Conservation (phyloP, 2,113 vertebrate genomes). For the Morone saxatilis region DNA sequence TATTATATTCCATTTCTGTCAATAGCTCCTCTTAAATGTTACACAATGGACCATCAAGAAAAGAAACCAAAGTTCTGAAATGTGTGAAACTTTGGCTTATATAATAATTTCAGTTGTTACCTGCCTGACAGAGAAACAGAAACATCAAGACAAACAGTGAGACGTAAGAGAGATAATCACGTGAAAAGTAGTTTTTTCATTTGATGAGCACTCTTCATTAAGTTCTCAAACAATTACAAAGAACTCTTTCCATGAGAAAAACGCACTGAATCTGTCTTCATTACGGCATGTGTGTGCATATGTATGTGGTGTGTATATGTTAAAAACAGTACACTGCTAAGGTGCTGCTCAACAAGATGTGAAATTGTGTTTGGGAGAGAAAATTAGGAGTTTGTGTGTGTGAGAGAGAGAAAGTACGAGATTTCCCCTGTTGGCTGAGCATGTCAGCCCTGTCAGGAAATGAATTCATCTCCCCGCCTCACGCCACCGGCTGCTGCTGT, state of each 20-base stretch:
- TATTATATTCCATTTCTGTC: no score
- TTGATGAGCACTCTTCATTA: neutral
- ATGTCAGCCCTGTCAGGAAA: conserved; percentile 55
- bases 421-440: conserved; percentile 44
- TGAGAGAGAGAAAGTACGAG: neutral
- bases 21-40: no score
- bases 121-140: neutral
- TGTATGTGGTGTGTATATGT: neutral
- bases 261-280: neutral
- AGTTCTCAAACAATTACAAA: conserved; percentile 1
- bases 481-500: conserved; percentile 46
- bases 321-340: neutral
- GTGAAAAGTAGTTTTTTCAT: neutral
- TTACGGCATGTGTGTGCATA: neutral
- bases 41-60: no score
- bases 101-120: neutral
- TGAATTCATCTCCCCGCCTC: conserved; percentile 56
- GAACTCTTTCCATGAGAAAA: neutral
- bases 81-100: no score
- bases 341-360: conserved; percentile 25
- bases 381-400: conserved; percentile 6
- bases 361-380: conserved; percentile 31
- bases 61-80: no score
- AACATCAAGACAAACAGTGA: neutral
- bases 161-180: neutral